Base-by-base conservation (phyloP, 2,113 vertebrate genomes). In the Melanostigma gelatinosum region DNA sequence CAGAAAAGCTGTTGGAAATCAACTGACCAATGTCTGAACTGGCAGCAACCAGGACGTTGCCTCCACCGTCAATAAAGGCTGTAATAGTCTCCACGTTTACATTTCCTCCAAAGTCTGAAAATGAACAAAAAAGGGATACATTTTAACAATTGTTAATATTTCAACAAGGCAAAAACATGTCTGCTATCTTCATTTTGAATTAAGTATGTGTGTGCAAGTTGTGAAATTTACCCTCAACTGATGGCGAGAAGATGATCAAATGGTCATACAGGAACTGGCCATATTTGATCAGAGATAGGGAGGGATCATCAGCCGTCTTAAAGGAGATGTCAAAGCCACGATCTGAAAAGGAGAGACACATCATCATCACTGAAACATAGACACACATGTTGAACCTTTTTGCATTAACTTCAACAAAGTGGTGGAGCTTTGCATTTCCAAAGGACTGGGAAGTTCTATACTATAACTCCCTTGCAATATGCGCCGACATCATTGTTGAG, bases 61-160 rank as follows among this genome's bases (percentile, higher is more conserved):
- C 98, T 0, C 98, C 98, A 0, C 98, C 98, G 0, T 99, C 98
- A 0, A 99, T 99, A 75, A 99, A 99, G 0, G 97, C 91, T 0
- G 97, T 97, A 79, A 99, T 99, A 6, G 97, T 99, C 91, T 99
- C 98, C 82, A 99, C 95, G 0, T 99, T 99, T 88, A 99, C 97
- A 84, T 96, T 99, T 62, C 98, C 98, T 58, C 98, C 98, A 87
- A 99, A 99, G 90, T 99, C 98, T 99, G 94, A 72, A 92, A 92
- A 78, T 9, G 4, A 82, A 0, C 7, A 65, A 8, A 32, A 72
- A 69, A 4, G 0, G 34, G 32, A 22, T 44, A 0, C 0, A 18
- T 48, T 27, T 55, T 34, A 52, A 16, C 27, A 8, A 13, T 5
- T 27, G 6, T 4, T 50, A 10, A 4, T 20, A 2, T 4, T 50